Conservation (phyloP, 2,797 vertebrate genomes). For the Pampus argenteus region DNA sequence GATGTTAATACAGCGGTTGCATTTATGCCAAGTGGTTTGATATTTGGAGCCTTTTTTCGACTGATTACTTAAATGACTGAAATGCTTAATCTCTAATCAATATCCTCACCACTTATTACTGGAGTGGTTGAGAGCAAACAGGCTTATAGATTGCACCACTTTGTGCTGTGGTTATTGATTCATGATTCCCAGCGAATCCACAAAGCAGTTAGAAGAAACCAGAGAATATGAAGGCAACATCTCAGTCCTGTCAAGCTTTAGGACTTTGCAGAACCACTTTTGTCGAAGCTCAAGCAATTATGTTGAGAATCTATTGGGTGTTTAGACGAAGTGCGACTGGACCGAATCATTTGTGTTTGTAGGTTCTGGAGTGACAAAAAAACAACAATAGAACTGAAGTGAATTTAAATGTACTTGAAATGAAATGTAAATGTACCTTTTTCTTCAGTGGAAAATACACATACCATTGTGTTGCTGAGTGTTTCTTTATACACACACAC, state of each 20-base stretch:
- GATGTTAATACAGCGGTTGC: neutral
- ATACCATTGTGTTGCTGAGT: neutral
- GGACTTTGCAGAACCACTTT: neutral
- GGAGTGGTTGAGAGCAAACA: neutral
- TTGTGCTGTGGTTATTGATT: slow-evolving; percentile 35
- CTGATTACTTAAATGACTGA: slow-evolving; percentile 1
- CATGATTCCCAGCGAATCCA: slow-evolving; percentile 31
- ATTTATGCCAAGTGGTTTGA: slow-evolving; percentile 16
- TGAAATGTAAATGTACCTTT: neutral
- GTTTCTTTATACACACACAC: slow-evolving; percentile 1
- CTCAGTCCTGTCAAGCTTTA: neutral
- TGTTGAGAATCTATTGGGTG: slow-evolving; percentile 8
- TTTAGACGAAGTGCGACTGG: neutral
- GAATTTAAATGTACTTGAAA: neutral
- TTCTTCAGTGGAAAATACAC: neutral
- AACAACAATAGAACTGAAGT: neutral
- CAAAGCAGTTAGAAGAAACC: slow-evolving; percentile 12
- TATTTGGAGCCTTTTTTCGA: neutral
- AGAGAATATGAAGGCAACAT: neutral
- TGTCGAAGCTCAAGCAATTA: slow-evolving; percentile 2
- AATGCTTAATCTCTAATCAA: slow-evolving; percentile 23
- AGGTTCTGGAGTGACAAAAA: neutral
- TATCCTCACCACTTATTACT: slow-evolving; percentile 17
- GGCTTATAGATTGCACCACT: neutral
- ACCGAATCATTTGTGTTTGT: slow-evolving; percentile 6